phyloP scores from a whole-genome alignment of 1,140 invertebrate species.

The Brachionus sp. region DNA sequence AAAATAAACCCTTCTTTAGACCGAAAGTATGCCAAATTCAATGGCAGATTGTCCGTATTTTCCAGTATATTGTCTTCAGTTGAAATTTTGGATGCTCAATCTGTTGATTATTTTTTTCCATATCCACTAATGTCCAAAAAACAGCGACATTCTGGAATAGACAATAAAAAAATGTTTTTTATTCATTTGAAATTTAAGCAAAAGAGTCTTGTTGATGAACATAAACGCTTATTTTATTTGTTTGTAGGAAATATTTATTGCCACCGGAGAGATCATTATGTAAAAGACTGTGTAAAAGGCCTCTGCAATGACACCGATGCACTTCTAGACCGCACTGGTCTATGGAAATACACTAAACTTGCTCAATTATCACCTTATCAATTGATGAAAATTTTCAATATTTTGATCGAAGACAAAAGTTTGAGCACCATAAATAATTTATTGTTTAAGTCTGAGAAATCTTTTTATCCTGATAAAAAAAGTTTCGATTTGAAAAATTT shows the following conservation, averaged over 20 bases:
- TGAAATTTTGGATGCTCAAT: neutral
- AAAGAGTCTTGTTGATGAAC: neutral
- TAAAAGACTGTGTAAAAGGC: neutral
- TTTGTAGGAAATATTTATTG: slow-evolving; percentile 13
- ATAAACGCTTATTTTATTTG: slow-evolving; percentile 31
- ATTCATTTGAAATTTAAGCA: slow-evolving; percentile 20
- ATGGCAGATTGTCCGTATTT: neutral
- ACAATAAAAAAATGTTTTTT: slow-evolving; percentile 19
- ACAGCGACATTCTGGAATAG: neutral
- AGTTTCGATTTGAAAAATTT: neutral
- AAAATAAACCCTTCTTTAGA: slow-evolving; percentile 1
- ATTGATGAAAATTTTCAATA: slow-evolving; percentile 14
- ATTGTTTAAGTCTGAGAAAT: neutral
- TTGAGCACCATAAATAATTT: neutral
- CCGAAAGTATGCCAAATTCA: neutral
- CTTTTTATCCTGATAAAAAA: neutral
- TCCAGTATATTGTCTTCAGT: neutral
- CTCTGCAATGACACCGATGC: neutral
- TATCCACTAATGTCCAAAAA: slow-evolving; percentile 24
- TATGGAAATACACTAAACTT: slow-evolving; percentile 20
- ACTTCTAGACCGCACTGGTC: neutral
- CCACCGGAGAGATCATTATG: neutral
- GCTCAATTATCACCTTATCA: neutral
- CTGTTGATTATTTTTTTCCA: slow-evolving; percentile 14
- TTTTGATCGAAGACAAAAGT: slow-evolving; percentile 20